phyloP scores from a whole-genome alignment of 1,140 invertebrate genomes.

The Polypedilum vanderplanki region DNA sequence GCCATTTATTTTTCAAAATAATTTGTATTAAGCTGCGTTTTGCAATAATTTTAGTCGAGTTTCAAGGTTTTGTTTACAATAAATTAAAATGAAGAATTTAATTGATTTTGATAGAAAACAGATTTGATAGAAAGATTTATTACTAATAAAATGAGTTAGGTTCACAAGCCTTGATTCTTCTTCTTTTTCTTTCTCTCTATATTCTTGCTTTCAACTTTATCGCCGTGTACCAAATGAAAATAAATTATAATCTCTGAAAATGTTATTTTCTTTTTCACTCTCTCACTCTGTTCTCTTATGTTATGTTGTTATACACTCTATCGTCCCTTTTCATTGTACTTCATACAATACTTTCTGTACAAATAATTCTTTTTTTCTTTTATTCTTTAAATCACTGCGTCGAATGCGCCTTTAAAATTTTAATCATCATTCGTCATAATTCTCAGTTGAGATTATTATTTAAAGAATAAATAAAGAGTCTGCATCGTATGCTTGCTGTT shows the following conservation, averaged over 20 bases:
- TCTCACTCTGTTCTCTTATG: too few relatives aligned
- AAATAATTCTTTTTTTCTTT: background rate
- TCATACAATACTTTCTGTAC: background rate
- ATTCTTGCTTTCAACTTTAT: background rate
- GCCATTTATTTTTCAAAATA: too few relatives aligned
- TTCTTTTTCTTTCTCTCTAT: too few relatives aligned
- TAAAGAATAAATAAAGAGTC: slow-evolving; percentile 2
- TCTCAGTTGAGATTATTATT: slow-evolving; percentile 22
- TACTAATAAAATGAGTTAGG: too few relatives aligned
- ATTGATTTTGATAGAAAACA: too few relatives aligned
- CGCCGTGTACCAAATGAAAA: slow-evolving; percentile 15
- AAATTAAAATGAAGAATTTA: too few relatives aligned
- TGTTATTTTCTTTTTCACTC: background rate
- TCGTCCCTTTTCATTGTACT: background rate
- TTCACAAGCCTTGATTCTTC: too few relatives aligned
- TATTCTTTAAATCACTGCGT: slow-evolving; percentile 10
- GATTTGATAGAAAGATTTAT: too few relatives aligned
- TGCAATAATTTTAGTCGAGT: too few relatives aligned
- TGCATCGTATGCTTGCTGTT: background rate
- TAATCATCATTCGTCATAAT: slow-evolving; percentile 29
- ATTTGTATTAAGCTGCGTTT: too few relatives aligned
- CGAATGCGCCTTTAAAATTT: slow-evolving; percentile 16
- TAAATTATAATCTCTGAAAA: slow-evolving; percentile 22
- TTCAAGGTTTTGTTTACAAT: too few relatives aligned
- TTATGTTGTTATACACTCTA: background rate